phyloP scores from a whole-genome alignment of 2,113 vertebrate genomes.

The Syrrhaptes paradoxus region DNA sequence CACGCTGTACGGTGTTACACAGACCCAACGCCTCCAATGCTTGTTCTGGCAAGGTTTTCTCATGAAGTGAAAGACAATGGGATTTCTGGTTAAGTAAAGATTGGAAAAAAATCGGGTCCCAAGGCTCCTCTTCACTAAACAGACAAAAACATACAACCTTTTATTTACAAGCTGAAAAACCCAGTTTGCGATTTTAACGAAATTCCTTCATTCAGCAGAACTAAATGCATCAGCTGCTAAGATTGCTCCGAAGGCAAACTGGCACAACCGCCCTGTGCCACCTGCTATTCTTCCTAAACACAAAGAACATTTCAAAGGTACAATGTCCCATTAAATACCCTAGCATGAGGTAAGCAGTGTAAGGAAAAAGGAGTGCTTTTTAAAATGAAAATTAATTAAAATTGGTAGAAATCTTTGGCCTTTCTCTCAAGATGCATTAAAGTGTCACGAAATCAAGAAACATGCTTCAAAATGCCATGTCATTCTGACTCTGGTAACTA shows the following conservation, averaged over 20 bases:
- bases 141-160: not conserved
- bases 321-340: conserved; percentile 56
- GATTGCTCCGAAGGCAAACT: not conserved
- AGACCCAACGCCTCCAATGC: not conserved
- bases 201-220: not conserved
- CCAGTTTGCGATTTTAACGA: not conserved
- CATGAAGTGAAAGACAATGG: not conserved
- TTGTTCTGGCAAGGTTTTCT: not conserved
- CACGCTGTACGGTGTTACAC: accelerated
- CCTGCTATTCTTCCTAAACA: conserved; percentile 54
- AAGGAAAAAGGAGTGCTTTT: conserved; percentile 79
- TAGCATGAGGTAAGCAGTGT: conserved; percentile 77
- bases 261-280: not conserved
- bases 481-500: conserved; percentile 72
- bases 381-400: conserved; percentile 70
- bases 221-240: accelerated
- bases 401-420: conserved; percentile 81
- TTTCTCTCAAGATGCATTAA: conserved; percentile 78
- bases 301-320: conserved; percentile 60
- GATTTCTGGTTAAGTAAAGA: not conserved
- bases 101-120: not conserved
- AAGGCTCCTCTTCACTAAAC: not conserved
- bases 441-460: conserved; percentile 78
- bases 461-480: conserved; percentile 67
- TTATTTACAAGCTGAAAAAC: not conserved